phyloP scores from a whole-genome alignment of 2,797 vertebrate genomes.

The Dipus sagitta region DNA sequence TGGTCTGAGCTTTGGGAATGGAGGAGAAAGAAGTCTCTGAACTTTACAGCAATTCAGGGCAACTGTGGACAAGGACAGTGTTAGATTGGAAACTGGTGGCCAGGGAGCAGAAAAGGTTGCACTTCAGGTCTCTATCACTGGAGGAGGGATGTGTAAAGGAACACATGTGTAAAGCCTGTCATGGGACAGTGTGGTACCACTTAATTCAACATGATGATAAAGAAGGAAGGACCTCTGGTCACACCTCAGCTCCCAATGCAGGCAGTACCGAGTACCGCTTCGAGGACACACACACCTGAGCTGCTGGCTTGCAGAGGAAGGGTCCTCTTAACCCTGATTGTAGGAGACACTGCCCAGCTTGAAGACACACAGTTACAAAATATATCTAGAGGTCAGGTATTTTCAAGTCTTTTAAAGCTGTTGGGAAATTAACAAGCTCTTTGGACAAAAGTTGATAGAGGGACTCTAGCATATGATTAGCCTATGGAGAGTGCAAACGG shows the following conservation, averaged over 20 bases:
- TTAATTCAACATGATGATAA: neutral
- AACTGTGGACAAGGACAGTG: accelerated
- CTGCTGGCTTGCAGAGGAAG: neutral
- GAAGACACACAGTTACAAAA: neutral
- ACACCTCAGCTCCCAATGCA: accelerated
- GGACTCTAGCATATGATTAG: neutral
- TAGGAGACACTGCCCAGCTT: neutral
- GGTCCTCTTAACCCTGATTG: neutral
- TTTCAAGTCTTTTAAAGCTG: neutral
- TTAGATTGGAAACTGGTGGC: accelerated
- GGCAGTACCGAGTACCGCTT: too few species aligned
- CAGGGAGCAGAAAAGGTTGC: accelerated
- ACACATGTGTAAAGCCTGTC: neutral
- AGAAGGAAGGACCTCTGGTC: accelerated
- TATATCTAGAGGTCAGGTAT: neutral
- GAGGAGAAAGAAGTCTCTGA: neutral
- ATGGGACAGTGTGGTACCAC: accelerated
- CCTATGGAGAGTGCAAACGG: neutral
- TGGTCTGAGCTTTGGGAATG: neutral
- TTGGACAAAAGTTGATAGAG: neutral
- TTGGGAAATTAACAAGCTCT: neutral
- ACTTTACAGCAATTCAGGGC: too few species aligned
- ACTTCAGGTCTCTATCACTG: accelerated
- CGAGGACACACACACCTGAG: too few species aligned
- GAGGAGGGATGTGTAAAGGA: neutral